Evolutionary conservation across 92 coral and sea anemone genomes (phyloP), one percentile per base, ranked within the genome.

Genomic region (Hydrozoanthus gracilis): DNA sequence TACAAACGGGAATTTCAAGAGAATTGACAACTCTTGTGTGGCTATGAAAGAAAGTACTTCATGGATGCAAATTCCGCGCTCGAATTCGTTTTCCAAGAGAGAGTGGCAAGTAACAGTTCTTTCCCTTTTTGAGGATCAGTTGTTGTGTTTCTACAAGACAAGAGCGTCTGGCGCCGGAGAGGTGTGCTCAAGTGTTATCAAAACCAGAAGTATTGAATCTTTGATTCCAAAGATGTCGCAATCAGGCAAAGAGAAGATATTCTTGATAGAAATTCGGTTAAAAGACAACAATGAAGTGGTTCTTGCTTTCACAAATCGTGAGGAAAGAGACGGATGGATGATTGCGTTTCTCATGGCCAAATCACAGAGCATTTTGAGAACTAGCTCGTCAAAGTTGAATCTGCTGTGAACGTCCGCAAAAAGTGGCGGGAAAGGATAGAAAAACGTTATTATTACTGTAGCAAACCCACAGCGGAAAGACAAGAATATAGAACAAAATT

Each of bases 311-410:
- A 51, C 52, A 65, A 80, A 9, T 65, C 74, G 74, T 7, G 85
- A 80, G 72, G 85, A 80, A 20, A 54, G 85, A 64, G 85, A 80
- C 20, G 74, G 73, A 6, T 80, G 85, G 85, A 80, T 65, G 74
- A 80, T 80, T n/a, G 85, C 85, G 11, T 80, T 80, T 80, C 62
- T 80, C 2, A 80, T 52, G 7, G 85, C 85, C 60, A 80, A 80
- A 49, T 80, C 85, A 16, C 73, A 49, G 62, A 64, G 85, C 60
- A 80, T 80, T 62, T 66, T 64, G 46, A 52, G 74, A 67, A 68
- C 48, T 68, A 18, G 55, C 8, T 47, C 39, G 6, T n/a, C 56
- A n/a, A 79, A 61, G 46, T 56, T 55, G 44, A 20, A n/a, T 4
- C 60, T 61, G n/a, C 5, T 8, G 12, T 10, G 39, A 61, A 14